Percentiles rank a stretch among this genome's conserved stretches.
Conservation (phyloP, 2,888 invertebrate genomes). For the Elmis aenea region DNA sequence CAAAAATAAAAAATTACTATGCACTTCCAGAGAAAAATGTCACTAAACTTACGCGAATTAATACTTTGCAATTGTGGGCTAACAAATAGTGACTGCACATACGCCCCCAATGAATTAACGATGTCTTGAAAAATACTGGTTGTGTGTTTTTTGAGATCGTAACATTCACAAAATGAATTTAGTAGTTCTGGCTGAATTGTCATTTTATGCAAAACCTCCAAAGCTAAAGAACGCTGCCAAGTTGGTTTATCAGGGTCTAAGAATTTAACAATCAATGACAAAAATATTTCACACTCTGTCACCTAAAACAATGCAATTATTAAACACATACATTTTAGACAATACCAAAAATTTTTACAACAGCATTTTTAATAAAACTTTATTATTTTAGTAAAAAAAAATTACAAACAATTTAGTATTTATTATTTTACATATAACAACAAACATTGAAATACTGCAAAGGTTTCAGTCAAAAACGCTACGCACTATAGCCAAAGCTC, state of each 20-base stretch:
- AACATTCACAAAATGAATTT: slow-evolving; percentile 89
- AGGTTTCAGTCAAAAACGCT: no score
- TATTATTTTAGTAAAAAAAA: no score
- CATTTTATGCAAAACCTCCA: slow-evolving; percentile 95
- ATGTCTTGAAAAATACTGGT: slow-evolving; percentile 94
- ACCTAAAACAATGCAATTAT: slow-evolving; percentile 60
- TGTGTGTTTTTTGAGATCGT: slow-evolving; percentile 91
- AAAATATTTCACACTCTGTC: slow-evolving; percentile 97
- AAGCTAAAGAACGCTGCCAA: slow-evolving; percentile 92
- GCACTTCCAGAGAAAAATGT: slow-evolving; percentile 1
- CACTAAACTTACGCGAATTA: slow-evolving; percentile 42
- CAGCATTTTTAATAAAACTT: no score
- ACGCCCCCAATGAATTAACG: slow-evolving; percentile 87
- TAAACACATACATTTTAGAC: no score
- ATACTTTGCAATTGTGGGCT: slow-evolving; percentile 59
- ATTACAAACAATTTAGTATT: background rate
- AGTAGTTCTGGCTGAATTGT: slow-evolving; percentile 82
- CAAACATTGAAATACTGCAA: no score
- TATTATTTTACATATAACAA: slow-evolving; percentile 1
- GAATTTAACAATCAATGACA: slow-evolving; percentile 94
- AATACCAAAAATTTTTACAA: no score
- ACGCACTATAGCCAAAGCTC: no score
- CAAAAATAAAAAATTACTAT: slow-evolving; percentile 13
- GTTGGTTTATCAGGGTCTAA: slow-evolving; percentile 93
- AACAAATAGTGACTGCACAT: slow-evolving; percentile 87